These are phyloP conservation scores for Antedon mediterranea DNA, from an alignment of 53 echinoderm and acorn worm species.

Conservation along the genomic window DNA sequence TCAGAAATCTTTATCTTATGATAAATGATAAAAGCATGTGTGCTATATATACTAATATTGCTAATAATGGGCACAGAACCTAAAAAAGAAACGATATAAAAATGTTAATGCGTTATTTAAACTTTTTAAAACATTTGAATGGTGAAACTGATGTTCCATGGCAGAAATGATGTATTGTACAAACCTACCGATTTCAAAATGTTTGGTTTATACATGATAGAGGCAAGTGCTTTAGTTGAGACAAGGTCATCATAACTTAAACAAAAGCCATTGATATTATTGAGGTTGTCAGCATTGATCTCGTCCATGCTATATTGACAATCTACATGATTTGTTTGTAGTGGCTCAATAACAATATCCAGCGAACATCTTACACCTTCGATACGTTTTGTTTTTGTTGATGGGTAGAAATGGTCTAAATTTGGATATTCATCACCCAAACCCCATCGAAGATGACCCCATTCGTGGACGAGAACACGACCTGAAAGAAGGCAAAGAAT, in stretches of 20 bases:
- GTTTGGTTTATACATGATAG: not conserved
- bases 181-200: not conserved
- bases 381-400: not conserved
- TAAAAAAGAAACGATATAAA: too few species aligned
- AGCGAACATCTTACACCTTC: not conserved
- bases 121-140: too few species aligned
- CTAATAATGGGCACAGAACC: too few species aligned
- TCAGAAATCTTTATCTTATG: too few species aligned
- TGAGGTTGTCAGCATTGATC: not conserved
- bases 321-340: not conserved
- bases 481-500: not conserved
- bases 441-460: not conserved
- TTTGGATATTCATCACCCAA: not conserved
- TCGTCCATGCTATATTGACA: not conserved
- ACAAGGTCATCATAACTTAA: not conserved
- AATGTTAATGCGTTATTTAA: too few species aligned
- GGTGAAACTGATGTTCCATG: too few species aligned
- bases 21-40: too few species aligned
- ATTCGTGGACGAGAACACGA: not conserved
- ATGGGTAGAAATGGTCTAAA: not conserved
- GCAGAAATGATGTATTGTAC: too few species aligned
- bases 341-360: not conserved
- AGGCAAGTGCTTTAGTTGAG: not conserved
- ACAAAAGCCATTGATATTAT: not conserved
- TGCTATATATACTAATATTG: too few species aligned